Evolutionary conservation across 2,797 vertebrate species (phyloP).

Genomic region (Thalassophryne amazonica): DNA sequence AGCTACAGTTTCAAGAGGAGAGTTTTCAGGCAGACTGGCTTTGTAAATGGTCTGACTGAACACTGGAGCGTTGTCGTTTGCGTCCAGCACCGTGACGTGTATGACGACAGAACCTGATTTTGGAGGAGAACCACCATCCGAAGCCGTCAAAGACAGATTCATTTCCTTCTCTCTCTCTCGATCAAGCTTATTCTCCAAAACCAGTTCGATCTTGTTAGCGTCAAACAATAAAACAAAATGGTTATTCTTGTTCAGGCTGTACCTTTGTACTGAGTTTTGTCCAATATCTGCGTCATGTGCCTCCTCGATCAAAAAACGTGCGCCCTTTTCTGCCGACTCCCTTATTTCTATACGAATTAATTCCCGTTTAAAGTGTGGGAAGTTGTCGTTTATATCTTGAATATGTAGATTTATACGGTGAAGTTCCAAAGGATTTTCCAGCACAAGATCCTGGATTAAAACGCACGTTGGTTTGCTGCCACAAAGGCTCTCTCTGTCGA

Average conservation of each 20-base stretch:
- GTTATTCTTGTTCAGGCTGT: conserved; percentile 3
- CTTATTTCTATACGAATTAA: conserved; percentile 53
- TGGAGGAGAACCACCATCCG: no score
- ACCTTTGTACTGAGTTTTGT: conserved; percentile 46
- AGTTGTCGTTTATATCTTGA: conserved; percentile 74
- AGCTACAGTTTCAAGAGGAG: conserved; percentile 43
- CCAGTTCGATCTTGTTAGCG: background rate
- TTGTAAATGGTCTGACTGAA: conserved; percentile 60
- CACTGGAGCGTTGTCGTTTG: conserved; percentile 64
- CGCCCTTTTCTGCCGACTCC: conserved; percentile 45
- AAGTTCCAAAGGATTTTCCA: conserved; percentile 69
- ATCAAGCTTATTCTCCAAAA: no score
- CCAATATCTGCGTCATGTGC: conserved; percentile 70
- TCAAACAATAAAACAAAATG: conserved; percentile 1
- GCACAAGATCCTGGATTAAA: conserved; percentile 55
- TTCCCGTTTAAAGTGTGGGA: conserved; percentile 56
- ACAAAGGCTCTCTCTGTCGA: conserved; percentile 72
- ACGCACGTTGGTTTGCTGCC: conserved; percentile 39
- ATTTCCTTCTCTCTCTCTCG: no score
- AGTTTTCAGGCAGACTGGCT: conserved; percentile 57
- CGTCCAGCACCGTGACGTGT: conserved; percentile 37
- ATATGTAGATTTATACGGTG: conserved; percentile 65
- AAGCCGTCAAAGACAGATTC: no score
- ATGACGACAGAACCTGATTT: no score
- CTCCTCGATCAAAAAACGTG: conserved; percentile 56